Evolutionary conservation across 2,888 invertebrate species (phyloP).

Genomic region (Zygothrica quintamaculata): DNA sequence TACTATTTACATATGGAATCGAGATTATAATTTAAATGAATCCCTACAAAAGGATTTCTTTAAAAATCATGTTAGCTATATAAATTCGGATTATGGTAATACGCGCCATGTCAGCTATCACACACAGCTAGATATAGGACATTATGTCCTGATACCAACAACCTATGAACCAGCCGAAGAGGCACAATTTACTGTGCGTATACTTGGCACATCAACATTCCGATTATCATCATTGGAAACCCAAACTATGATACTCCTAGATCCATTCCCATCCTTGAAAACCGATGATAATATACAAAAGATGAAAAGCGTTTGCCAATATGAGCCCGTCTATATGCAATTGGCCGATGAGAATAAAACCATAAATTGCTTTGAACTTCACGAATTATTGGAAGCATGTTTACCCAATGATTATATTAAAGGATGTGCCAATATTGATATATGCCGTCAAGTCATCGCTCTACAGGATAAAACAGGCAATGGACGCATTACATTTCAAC

Average conservation of each 20-base stretch:
- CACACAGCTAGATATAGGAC: constrained; percentile 91
- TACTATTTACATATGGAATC: constrained; percentile 88
- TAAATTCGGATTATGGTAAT: constrained; percentile 96
- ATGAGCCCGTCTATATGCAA: constrained; percentile 95
- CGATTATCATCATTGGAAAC: constrained; percentile 90
- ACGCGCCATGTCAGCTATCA: constrained; percentile 94
- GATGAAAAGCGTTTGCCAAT: constrained; percentile 87
- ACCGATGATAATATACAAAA: constrained; percentile 86
- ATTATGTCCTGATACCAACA: constrained; percentile 94
- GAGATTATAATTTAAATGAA: constrained; percentile 86
- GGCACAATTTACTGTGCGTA: constrained; percentile 93
- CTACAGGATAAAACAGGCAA: constrained; percentile 92
- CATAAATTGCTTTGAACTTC: constrained; percentile 95
- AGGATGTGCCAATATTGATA: constrained; percentile 96
- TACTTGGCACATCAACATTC: constrained; percentile 90
- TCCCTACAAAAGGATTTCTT: constrained; percentile 92
- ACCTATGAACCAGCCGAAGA: constrained; percentile 96
- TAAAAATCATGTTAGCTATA: constrained; percentile 93
- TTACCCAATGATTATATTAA: constrained; percentile 97
- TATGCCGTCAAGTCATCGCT: constrained; percentile 94
- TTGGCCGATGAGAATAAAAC: constrained; percentile 94
- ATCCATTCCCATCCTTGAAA: constrained; percentile 83
- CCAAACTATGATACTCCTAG: constrained; percentile 83
- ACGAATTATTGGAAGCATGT: constrained; percentile 95
- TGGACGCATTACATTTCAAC: constrained; percentile 92